Evolutionary conservation across 2,113 vertebrate genomes (phyloP).

Genomic region (Trichomycterus rosablanca): DNA sequence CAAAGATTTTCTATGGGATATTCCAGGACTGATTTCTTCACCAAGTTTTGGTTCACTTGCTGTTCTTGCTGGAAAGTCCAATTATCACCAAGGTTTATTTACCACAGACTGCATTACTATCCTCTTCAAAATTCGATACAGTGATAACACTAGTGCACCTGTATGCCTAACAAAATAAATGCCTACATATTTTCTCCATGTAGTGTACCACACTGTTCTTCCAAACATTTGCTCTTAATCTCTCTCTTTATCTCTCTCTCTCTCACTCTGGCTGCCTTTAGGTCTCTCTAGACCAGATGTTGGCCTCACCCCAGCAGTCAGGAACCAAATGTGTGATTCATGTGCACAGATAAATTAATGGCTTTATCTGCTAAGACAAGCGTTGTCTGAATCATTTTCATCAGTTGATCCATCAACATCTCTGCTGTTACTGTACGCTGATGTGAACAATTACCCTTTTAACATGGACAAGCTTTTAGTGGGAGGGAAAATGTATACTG

Average conservation of each 20-base stretch:
- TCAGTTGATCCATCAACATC: constrained; percentile 45
- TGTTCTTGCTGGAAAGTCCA: no score
- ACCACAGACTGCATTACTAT: no score
- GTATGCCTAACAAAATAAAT: no score
- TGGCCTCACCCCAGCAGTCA: constrained; percentile 36
- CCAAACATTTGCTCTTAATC: background rate
- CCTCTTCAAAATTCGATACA: no score
- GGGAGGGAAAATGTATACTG: constrained; percentile 1
- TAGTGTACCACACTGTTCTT: background rate
- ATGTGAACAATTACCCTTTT: constrained; percentile 42
- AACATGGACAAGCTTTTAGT: constrained; percentile 38
- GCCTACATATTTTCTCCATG: no score
- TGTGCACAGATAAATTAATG: constrained; percentile 41
- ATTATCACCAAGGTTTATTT: no score
- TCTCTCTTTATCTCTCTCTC: constrained; percentile 2
- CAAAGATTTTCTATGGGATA: no score
- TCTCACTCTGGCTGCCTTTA: background rate
- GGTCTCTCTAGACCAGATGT: background rate
- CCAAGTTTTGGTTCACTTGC: no score
- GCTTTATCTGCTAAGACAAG: constrained; percentile 46
- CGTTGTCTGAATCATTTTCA: constrained; percentile 42
- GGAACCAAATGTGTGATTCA: constrained; percentile 36
- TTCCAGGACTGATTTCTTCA: no score
- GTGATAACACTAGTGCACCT: no score
- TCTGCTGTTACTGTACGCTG: constrained; percentile 6